These are phyloP conservation scores for Dasyurus viverrinus DNA, from an alignment of 2,113 vertebrate species.

Conservation along the genomic window DNA sequence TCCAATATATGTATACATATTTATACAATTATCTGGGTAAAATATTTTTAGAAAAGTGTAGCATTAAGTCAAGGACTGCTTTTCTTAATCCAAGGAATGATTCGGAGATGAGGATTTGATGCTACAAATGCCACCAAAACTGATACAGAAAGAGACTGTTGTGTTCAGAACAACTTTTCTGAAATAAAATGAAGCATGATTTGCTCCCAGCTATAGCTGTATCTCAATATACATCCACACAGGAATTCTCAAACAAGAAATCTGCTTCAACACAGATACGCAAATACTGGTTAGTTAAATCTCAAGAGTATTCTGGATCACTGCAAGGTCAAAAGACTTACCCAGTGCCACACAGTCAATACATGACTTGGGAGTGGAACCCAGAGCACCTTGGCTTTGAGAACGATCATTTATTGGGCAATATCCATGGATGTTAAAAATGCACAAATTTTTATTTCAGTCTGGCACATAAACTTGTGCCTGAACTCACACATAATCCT, in stretches of 20 bases:
- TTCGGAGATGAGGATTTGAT: not conserved
- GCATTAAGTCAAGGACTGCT: not conserved
- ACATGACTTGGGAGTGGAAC: not conserved
- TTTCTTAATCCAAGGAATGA: not conserved
- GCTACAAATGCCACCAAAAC: not conserved
- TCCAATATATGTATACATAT: no score
- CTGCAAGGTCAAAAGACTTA: not conserved
- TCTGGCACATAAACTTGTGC: conserved; percentile 1
- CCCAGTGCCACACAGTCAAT: not conserved
- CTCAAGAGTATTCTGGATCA: not conserved
- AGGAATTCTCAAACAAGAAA: not conserved
- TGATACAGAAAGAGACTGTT: not conserved
- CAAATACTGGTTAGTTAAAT: not conserved
- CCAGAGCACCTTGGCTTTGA: not conserved
- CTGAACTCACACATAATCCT: not conserved
- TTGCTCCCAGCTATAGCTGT: not conserved
- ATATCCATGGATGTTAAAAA: not conserved
- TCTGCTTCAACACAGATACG: not conserved
- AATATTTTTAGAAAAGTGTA: no score
- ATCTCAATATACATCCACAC: not conserved
- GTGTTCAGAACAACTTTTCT: not conserved
- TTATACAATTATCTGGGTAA: no score
- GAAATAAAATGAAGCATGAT: not conserved
- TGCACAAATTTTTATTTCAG: not conserved
- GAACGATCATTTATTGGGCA: not conserved